A percentile compares a stretch with the other conserved stretches of the same genome.
These are phyloP conservation scores for Philopotamus ludificatus DNA, from an alignment of 1,140 invertebrate genomes.

Conservation along the genomic window DNA sequence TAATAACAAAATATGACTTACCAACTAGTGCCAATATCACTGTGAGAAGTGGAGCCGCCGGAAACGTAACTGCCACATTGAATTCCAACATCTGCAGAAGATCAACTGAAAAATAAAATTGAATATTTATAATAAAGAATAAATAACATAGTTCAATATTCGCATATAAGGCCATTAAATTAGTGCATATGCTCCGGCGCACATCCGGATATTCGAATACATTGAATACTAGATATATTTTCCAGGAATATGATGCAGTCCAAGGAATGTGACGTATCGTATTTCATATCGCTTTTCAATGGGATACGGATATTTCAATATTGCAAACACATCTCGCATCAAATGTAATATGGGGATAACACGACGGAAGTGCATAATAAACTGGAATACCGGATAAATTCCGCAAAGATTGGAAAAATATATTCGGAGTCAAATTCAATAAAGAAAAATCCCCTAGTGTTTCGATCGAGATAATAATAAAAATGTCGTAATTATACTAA, in stretches of 20 bases:
- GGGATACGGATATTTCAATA: neutral
- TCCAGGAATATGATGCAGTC: no score
- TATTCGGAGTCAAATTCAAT: neutral
- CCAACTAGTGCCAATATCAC: constrained; percentile 97
- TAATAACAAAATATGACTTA: constrained; percentile 59
- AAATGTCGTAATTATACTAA: neutral
- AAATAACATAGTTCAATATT: neutral
- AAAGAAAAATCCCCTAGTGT: neutral
- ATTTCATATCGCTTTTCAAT: no score
- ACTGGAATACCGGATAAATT: neutral
- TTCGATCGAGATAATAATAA: neutral
- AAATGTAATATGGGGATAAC: neutral
- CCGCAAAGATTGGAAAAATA: neutral
- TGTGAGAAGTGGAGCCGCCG: constrained; percentile 92
- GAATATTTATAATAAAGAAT: constrained; percentile 43
- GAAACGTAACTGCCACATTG: constrained; percentile 90
- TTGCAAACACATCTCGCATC: neutral
- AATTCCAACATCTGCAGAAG: constrained; percentile 96
- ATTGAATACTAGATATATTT: no score
- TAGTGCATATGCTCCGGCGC: no score
- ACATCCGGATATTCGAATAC: no score
- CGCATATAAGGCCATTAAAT: no score
- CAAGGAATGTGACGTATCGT: no score
- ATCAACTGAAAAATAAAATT: constrained; percentile 78
- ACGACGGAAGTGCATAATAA: neutral